Conservation (phyloP, 2,797 vertebrate species). For the Chiloscyllium punctatum region DNA sequence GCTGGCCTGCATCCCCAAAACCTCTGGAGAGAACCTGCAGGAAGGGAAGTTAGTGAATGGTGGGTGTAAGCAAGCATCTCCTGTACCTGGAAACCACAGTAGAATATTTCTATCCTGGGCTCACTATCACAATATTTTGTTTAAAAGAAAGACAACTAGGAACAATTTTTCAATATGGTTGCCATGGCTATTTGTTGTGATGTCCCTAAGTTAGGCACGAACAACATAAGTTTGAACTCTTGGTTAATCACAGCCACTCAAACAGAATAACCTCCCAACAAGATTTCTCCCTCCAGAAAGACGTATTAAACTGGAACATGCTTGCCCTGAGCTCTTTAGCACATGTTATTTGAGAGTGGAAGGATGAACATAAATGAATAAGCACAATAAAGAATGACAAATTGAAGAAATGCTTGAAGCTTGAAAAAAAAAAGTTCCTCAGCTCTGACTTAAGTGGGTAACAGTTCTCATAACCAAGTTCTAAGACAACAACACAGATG, state of each 20-base stretch:
- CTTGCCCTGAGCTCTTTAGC: too few relatives aligned
- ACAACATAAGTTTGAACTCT: neutral
- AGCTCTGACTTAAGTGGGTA: neutral
- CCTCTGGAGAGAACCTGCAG: slow-evolving; percentile 81
- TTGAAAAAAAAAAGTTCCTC: neutral
- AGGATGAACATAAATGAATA: neutral
- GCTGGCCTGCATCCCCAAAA: slow-evolving; percentile 84
- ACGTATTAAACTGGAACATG: neutral
- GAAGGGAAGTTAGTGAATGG: neutral
- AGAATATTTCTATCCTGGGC: too few relatives aligned
- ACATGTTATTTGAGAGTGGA: neutral
- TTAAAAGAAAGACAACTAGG: too few relatives aligned
- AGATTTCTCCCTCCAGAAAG: neutral
- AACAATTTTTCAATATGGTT: too few relatives aligned
- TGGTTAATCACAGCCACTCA: neutral
- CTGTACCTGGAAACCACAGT: neutral
- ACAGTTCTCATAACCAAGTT: neutral
- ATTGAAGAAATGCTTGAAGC: neutral
- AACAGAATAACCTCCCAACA: too few relatives aligned
- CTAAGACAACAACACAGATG: neutral
- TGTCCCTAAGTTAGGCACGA: neutral
- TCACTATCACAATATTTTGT: too few relatives aligned
- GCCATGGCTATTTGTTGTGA: too few relatives aligned
- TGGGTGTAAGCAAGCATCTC: neutral
- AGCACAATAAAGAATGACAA: neutral